Percentiles rank a stretch among this genome's conserved stretches.
Conservation (phyloP, 2,888 invertebrate genomes). For the Unio pictorum region DNA sequence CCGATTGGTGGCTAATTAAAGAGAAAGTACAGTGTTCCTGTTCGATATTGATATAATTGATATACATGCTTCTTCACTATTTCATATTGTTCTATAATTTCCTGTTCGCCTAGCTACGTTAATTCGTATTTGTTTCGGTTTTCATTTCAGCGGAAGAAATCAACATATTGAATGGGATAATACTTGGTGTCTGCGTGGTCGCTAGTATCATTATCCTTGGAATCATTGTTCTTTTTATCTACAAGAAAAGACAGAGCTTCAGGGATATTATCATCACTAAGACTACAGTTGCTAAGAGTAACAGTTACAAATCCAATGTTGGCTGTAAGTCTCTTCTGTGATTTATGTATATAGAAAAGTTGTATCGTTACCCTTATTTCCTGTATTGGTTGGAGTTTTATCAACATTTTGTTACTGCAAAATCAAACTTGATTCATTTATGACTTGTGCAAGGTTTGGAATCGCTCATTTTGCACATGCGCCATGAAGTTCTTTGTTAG, state of each 20-base stretch:
- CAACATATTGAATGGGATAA: slow-evolving; percentile 45
- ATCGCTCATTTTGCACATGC: no score
- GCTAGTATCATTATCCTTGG: slow-evolving; percentile 47
- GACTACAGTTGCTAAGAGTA: slow-evolving; percentile 64
- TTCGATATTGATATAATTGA: no score
- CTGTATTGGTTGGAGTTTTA: not conserved
- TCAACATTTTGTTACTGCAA: not conserved
- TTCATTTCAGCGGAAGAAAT: slow-evolving; percentile 22
- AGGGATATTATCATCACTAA: slow-evolving; percentile 63
- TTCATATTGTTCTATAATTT: no score
- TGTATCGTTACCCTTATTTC: not conserved
- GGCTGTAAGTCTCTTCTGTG: slow-evolving; percentile 50
- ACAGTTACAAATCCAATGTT: slow-evolving; percentile 66
- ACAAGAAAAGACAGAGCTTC: slow-evolving; percentile 63
- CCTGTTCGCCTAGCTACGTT: no score
- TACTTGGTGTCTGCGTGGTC: slow-evolving; percentile 49
- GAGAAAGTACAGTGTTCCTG: no score
- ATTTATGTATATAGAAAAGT: not conserved
- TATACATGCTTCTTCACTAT: no score
- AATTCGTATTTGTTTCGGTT: no score
- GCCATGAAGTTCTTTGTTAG: no score
- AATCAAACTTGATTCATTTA: no score
- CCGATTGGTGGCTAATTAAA: no score
- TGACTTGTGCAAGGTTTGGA: no score
- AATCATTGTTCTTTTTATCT: slow-evolving; percentile 52